Percentiles rank a stretch among this genome's conserved stretches.
phyloP scores from a whole-genome alignment of 1,140 invertebrate genomes.

The Pseudachorutes palmiensis region DNA sequence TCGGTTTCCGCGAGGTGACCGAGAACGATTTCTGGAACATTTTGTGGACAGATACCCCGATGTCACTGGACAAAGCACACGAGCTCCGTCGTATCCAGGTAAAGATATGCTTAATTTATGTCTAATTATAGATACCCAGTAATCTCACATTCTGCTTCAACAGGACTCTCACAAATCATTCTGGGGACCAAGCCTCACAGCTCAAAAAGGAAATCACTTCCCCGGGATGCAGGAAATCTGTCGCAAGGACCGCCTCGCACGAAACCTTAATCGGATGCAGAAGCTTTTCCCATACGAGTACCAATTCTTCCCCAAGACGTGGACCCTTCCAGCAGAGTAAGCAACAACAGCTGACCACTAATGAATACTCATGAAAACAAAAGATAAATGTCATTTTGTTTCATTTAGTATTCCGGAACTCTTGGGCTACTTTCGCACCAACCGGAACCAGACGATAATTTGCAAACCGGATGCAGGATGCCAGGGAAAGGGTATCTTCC shows the following conservation, averaged over 20 bases:
- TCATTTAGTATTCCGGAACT: conserved; percentile 18
- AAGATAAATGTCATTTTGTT: conserved; percentile 13
- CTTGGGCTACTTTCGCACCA: conserved; percentile 46
- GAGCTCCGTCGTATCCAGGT: conserved; percentile 63
- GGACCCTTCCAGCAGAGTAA: conserved; percentile 85
- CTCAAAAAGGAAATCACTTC: conserved; percentile 80
- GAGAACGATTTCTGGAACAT: conserved; percentile 79
- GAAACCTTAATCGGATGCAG: conserved; percentile 76
- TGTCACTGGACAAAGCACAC: conserved; percentile 70
- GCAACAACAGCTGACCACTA: no score
- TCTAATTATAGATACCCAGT: no score
- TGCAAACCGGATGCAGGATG: conserved; percentile 80
- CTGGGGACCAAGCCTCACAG: conserved; percentile 14
- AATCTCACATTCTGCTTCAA: background rate
- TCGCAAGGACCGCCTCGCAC: conserved; percentile 71
- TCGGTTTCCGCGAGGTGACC: conserved; percentile 68
- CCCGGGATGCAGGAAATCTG: conserved; percentile 88
- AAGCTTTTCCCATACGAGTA: conserved; percentile 79
- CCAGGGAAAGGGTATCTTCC: conserved; percentile 74
- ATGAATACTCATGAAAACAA: no score
- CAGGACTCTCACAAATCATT: conserved; percentile 22
- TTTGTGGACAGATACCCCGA: conserved; percentile 76
- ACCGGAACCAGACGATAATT: conserved; percentile 71
- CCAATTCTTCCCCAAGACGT: conserved; percentile 85
- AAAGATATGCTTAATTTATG: background rate